Base-by-base conservation (phyloP, 92 coral and sea anemone species). In the Desmophyllum pertusum region DNA sequence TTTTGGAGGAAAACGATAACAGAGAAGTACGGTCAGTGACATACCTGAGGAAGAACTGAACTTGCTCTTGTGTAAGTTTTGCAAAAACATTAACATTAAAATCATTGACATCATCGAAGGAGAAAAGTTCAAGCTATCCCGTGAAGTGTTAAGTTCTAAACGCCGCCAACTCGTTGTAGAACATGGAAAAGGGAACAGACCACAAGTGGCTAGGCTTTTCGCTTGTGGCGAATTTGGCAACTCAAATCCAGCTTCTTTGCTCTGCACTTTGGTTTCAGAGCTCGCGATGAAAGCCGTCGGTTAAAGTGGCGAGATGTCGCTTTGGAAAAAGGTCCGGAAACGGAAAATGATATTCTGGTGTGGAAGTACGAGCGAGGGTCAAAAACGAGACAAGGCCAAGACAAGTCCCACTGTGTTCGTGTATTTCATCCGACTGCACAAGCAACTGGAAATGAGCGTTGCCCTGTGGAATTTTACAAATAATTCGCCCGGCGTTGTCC, bases 181-280 rank as follows among this genome's bases (percentile, higher is more conserved):
- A 23, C 76, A 71, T 36, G 90, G 80, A 1, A 87, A 87, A 76
- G 91, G 91, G 3, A 88, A 83, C 79, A 41, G 46, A 37, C 90
- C 90, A 17, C 73, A 87, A 33, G 87, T 83, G 0, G 70, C 90
- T 6, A 10, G 57, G 61, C 68, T 81, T 7, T 87, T 87, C 50
- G 70, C 29, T 5, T 53, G 75, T 19, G 87, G 90, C 31, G 87
- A 87, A 53, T 87, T 87, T 43, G 87, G 90, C 40, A 46, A 6
- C 52, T 46, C 52, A 6, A 63, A 40, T 31, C 89, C 89, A 1
- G 80, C 37, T 11, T 43, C 71, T n/a, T 76, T 30, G 42, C 91
- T 21, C 87, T 88, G 35, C 88, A 83, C 55, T 88, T 82, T 81
- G 90, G 90, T 6, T 87, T 87, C 75, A 61, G 87, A 39, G 87